Conservation (phyloP, 2,797 vertebrate genomes). For the Lophotriccus pileatus region DNA sequence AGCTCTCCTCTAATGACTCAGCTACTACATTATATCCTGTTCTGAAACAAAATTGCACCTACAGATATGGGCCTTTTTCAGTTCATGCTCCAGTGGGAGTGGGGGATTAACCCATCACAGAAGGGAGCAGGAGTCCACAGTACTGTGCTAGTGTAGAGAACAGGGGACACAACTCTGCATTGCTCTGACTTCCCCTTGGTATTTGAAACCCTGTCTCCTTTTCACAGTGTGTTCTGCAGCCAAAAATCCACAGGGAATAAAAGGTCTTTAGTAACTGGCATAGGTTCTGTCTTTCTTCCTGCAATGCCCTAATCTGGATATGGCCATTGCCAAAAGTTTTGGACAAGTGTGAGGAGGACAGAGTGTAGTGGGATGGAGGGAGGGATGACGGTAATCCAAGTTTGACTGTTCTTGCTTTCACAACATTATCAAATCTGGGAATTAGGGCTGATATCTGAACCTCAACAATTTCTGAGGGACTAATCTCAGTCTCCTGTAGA, state of each 20-base stretch:
- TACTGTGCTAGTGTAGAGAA: neutral
- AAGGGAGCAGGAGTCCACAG: neutral
- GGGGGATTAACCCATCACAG: neutral
- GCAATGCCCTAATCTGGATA: neutral
- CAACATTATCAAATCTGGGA: neutral
- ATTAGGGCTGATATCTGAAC: neutral
- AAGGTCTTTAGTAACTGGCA: neutral
- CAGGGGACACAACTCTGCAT: neutral
- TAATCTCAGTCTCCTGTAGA: neutral
- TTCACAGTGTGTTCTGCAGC: neutral
- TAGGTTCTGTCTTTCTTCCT: neutral
- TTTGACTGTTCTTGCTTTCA: neutral
- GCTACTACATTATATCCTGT: neutral
- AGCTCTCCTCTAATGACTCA: neutral
- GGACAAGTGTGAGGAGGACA: neutral
- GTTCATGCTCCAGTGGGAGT: neutral
- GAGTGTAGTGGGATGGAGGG: neutral
- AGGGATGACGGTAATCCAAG: fast-evolving
- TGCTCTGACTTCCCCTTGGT: neutral
- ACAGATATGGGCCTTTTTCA: neutral
- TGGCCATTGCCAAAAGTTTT: neutral
- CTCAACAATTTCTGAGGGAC: neutral
- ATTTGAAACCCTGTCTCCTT: neutral
- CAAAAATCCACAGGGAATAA: neutral
- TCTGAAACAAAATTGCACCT: neutral